phyloP scores from a whole-genome alignment of 2,797 vertebrate species.

The Pseudocheirus occidentalis region DNA sequence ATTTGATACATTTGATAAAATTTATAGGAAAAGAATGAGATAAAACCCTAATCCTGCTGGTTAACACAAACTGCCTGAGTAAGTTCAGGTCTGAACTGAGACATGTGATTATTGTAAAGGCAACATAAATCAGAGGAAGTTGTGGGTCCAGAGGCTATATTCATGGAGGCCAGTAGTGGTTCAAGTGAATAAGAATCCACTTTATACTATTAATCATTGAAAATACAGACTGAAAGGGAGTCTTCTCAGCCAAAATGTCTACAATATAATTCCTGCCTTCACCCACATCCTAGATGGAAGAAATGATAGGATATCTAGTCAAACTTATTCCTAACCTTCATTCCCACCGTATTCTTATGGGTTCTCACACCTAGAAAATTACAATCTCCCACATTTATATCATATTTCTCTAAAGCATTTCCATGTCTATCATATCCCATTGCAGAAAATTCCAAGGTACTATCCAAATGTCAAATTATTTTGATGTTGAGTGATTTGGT shows the following conservation, averaged over 20 bases:
- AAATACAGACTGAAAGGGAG: slow-evolving; percentile 13
- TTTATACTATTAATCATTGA: neutral
- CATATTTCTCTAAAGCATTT: slow-evolving; percentile 38
- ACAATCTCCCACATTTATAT: slow-evolving; percentile 28
- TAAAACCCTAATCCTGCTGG: slow-evolving; percentile 26
- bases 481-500: slow-evolving; percentile 55
- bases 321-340: neutral
- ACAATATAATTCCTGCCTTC: neutral
- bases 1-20: neutral
- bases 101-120: neutral
- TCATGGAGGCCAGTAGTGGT: slow-evolving; percentile 8
- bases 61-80: slow-evolving; percentile 6
- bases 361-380: slow-evolving; percentile 40
- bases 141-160: neutral
- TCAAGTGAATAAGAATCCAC: slow-evolving; percentile 39
- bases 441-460: slow-evolving; percentile 49
- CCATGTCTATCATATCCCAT: slow-evolving; percentile 34
- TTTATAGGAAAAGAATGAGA: neutral
- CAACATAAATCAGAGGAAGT: slow-evolving; percentile 1
- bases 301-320: neutral
- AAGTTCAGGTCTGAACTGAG: slow-evolving; percentile 22
- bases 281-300: neutral
- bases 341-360: neutral
- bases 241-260: slow-evolving; percentile 10
- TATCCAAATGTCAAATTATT: slow-evolving; percentile 47